A percentile compares a stretch with the other conserved stretches of the same genome.
Evolutionary conservation across 2,797 vertebrate species (phyloP).

Genomic region (Mormyrops attenuatus): DNA sequence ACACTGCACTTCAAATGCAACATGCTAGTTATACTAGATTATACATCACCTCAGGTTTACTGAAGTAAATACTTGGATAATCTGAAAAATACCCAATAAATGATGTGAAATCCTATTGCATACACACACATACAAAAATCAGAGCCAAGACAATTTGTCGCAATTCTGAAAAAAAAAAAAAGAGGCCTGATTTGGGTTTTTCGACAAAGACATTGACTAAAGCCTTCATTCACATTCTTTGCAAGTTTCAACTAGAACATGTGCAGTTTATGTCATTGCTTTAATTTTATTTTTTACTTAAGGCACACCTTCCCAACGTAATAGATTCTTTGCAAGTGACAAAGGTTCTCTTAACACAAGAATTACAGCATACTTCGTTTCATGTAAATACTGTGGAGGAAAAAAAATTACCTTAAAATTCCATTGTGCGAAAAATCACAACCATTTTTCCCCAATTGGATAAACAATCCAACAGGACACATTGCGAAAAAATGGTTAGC

Average conservation of each 20-base stretch:
- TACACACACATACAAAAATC: not conserved
- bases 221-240: not conserved
- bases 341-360: not conserved
- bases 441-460: not conserved
- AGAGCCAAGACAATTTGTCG: not conserved
- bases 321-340: not conserved
- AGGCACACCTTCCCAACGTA: not conserved
- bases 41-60: not conserved
- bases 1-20: not conserved
- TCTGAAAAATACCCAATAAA: not conserved
- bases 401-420: not conserved
- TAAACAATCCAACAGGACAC: not conserved
- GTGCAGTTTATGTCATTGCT: not conserved
- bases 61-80: not conserved
- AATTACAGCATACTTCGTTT: constrained; percentile 4
- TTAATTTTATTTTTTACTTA: not conserved
- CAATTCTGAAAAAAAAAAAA: not conserved
- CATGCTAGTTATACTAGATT: not conserved
- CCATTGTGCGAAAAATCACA: not conserved
- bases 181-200: not conserved
- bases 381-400: not conserved
- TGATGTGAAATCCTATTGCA: not conserved
- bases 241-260: not conserved
- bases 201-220: not conserved
- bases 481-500: not conserved